Evolutionary conservation across 1,140 invertebrate genomes (phyloP).

Genomic region (Euglossa dilemma): DNA sequence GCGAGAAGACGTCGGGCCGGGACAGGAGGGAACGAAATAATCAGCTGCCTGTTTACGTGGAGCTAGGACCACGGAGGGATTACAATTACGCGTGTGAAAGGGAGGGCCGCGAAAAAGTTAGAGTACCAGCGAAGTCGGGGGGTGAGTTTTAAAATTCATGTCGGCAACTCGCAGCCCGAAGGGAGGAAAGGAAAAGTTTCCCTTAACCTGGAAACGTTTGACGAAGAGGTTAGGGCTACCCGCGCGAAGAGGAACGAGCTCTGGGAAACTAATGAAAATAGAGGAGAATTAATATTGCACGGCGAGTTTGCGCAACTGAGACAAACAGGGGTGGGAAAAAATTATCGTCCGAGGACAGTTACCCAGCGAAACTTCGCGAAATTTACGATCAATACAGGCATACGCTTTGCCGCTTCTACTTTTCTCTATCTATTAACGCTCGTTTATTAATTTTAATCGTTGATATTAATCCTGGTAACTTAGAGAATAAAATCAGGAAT

Average conservation of each 20-base stretch:
- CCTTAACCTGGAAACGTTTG: slow-evolving; percentile 25
- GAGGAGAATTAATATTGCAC: slow-evolving; percentile 22
- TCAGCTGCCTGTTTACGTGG: slow-evolving; percentile 17
- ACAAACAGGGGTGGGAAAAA: not conserved
- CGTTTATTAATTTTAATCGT: too few species aligned
- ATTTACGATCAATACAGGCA: not conserved
- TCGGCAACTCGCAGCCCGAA: not conserved
- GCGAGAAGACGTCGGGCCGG: not conserved
- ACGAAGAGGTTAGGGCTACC: not conserved
- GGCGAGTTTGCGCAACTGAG: not conserved
- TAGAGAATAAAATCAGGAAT: too few species aligned
- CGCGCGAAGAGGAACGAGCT: not conserved
- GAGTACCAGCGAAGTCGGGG: not conserved
- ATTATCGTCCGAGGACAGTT: not conserved
- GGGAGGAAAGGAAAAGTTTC: not conserved
- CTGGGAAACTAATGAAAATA: slow-evolving; percentile 15
- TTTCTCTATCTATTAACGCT: too few species aligned
- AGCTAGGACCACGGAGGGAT: not conserved
- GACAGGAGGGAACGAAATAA: not conserved
- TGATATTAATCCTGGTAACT: too few species aligned
- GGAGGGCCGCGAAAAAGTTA: not conserved
- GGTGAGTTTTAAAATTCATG: slow-evolving; percentile 16
- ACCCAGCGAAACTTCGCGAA: not conserved
- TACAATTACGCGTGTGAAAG: slow-evolving; percentile 26
- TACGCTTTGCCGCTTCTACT: too few species aligned